phyloP scores from a whole-genome alignment of 2,888 invertebrate species.

The Drosophila subquinaria region DNA sequence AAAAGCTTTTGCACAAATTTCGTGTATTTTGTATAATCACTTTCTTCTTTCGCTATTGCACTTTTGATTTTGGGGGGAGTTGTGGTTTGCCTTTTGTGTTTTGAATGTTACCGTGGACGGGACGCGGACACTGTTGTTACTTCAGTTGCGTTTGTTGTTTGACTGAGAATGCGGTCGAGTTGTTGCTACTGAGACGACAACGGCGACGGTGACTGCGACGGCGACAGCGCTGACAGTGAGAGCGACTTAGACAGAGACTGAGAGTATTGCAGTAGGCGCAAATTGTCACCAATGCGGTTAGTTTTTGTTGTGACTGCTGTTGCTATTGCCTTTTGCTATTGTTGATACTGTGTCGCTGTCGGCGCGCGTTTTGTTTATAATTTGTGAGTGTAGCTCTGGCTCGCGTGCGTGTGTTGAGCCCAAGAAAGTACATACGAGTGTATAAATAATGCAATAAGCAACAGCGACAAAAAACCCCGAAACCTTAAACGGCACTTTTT shows the following conservation, averaged over 20 bases:
- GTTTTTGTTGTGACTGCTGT: conserved; percentile 39
- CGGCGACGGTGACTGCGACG: conserved; percentile 22
- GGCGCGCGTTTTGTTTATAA: conserved; percentile 62
- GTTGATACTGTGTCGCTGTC: conserved; percentile 31
- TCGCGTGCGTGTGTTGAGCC: conserved; percentile 35
- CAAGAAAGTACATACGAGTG: conserved; percentile 52
- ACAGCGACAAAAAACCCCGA: conserved; percentile 66
- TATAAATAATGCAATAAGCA: conserved; percentile 77
- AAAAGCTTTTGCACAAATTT: conserved; percentile 33
- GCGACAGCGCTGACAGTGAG: conserved; percentile 46
- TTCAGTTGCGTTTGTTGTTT: conserved; percentile 78
- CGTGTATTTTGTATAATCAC: conserved; percentile 33
- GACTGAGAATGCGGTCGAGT: conserved; percentile 73
- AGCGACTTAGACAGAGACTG: conserved; percentile 48
- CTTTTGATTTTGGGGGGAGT: conserved; percentile 22
- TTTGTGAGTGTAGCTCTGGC: conserved; percentile 42
- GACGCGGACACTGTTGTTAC: conserved; percentile 69
- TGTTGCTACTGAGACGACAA: conserved; percentile 50
- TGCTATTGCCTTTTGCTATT: conserved; percentile 36
- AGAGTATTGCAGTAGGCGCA: conserved; percentile 68
- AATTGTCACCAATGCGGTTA: conserved; percentile 66
- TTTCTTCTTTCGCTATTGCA: conserved; percentile 36
- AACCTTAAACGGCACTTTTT: conserved; percentile 74
- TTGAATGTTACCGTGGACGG: conserved; percentile 35
- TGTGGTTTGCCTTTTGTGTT: conserved; percentile 7